Base-by-base conservation (phyloP, 2,113 vertebrate genomes). In the Sebastes schlegelii region DNA sequence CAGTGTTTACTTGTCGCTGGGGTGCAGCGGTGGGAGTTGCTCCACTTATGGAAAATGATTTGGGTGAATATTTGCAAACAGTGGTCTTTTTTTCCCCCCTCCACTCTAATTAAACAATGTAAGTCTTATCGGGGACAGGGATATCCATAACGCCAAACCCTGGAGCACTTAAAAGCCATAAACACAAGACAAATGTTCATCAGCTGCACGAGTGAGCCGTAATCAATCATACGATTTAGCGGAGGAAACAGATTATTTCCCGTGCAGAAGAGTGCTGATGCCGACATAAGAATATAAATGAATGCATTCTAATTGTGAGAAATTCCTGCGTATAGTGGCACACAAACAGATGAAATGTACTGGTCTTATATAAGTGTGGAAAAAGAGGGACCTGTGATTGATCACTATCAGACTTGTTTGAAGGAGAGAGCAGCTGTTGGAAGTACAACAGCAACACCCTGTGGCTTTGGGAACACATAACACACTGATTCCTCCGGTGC, bases 131-230 rank as follows among this genome's bases (percentile, higher is more conserved):
- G 51, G 66, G 88, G 91, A 89, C 90, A 88, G 90, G 86, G 79
- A 91, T 94, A 93, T 94, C 84, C 86, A 94, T 95, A 93, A 93
- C 14, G 51, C 84, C 84, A 80, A 89, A 34, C 34, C 88, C 86
- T 78, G 86, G 83, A 89, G 90, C 85, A 85, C 89, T 90, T 91
- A 92, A 91, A 91, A 93, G 88, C 93, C 88, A 90, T 94, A 91
- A 95, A 92, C 89, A 79, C 83, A 94, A 95, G 93, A 95, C 89
- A 92, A 94, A 95, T 94, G 93, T 92, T 95, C 73, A 89, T 95
- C 94, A 95, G 92, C 90, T 94, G 92, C 88, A 74, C 77, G 60
- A 88, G 61, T 84, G 92, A 92, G 67, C 83, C 68, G 26, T 85
- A 84, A 95, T 96, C 92, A 93, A 93, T 95, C 93, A 92, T 86